These are phyloP conservation scores for Drosophila nigritarsus DNA, from an alignment of 2,888 invertebrate species.

Conservation along the genomic window DNA sequence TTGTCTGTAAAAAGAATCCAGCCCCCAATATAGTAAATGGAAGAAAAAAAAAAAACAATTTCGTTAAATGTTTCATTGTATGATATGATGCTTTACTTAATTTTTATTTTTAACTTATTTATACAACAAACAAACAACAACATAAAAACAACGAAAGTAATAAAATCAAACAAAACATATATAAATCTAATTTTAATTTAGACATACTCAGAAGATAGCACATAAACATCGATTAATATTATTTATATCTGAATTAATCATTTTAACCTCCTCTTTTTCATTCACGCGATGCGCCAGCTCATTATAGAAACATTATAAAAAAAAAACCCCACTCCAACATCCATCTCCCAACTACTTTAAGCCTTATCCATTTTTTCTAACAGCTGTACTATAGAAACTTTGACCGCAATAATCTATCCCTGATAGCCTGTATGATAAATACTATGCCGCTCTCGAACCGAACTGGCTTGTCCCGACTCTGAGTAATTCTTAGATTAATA, in stretches of 20 bases:
- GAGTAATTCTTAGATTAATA: conserved; percentile 45
- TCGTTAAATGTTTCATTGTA: conserved; percentile 84
- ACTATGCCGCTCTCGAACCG: conserved; percentile 31
- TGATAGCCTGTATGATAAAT: conserved; percentile 35
- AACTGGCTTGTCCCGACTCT: conserved; percentile 30
- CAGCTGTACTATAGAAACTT: conserved; percentile 72
- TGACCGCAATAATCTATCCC: conserved; percentile 34
- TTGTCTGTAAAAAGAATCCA: conserved; percentile 74
- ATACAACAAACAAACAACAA: conserved; percentile 66
- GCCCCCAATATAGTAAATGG: conserved; percentile 56
- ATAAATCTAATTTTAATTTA: conserved; percentile 77
- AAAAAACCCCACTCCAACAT: conserved; percentile 13
- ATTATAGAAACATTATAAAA: conserved; percentile 1
- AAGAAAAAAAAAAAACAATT: conserved; percentile 53
- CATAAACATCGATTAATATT: conserved; percentile 46
- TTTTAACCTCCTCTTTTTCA: conserved; percentile 50
- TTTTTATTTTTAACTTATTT: conserved; percentile 76
- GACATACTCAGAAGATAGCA: conserved; percentile 59
- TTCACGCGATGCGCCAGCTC: conserved; percentile 14
- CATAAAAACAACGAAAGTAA: conserved; percentile 59
- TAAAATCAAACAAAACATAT: conserved; percentile 73
- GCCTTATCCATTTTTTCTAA: conserved; percentile 64
- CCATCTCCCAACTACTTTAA: conserved; percentile 52
- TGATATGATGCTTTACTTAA: conserved; percentile 71
- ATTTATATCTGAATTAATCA: conserved; percentile 30